Base-by-base conservation (phyloP, 37 sponge, comb jelly and placozoan species). In the Cliona cf. orientalis region DNA sequence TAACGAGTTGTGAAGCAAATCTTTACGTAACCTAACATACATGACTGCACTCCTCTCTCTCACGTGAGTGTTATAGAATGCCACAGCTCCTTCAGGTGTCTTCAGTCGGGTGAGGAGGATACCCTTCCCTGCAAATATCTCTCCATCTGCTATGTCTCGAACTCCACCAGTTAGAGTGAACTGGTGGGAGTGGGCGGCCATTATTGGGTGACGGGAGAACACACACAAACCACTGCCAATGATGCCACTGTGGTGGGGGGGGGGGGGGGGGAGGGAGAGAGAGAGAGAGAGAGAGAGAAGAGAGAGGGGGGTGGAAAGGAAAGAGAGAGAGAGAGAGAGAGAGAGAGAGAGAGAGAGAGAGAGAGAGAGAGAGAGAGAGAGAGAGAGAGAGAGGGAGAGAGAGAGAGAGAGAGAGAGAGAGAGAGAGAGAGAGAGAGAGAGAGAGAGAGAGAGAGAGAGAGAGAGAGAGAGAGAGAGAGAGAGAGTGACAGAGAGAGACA, bases 181-280 rank as follows among this genome's bases (percentile, higher is more conserved):
- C 28, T 36, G 46, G 71, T 84, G 89, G 45, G 64, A 36, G 66
- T 56, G 62, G 35, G 46, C 74, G 0, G 60, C 65, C 33, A 86
- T 65, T 21, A 93, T 93, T 21, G 90, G 94, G 46, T 83, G 80
- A 35, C 73, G 80, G 5, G 92, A 89, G 63, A 89, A 93, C 22
- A 93, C 57, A 72, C 94, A 93, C 69, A 90, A 39, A 42, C 94
- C 94, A 86, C 87, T 93, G 17, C 94, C 94, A 45, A 89, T 58
- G 17, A 86, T 55, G 25, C 91, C 86, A 89, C 93, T 93, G 69
- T 5, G n/a, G n/a, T n/a, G n/a, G n/a, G n/a, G n/a, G n/a, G n/a
- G n/a, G n/a, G n/a, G n/a, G 38, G 19, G 53, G 5, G 40, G 5
- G 29, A 22, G 46, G 66, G 46, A 68, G 58, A 11, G 23, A 12